These are phyloP conservation scores for Callocephalon fimbriatum DNA, from an alignment of 2,113 vertebrate genomes.

Conservation along the genomic window DNA sequence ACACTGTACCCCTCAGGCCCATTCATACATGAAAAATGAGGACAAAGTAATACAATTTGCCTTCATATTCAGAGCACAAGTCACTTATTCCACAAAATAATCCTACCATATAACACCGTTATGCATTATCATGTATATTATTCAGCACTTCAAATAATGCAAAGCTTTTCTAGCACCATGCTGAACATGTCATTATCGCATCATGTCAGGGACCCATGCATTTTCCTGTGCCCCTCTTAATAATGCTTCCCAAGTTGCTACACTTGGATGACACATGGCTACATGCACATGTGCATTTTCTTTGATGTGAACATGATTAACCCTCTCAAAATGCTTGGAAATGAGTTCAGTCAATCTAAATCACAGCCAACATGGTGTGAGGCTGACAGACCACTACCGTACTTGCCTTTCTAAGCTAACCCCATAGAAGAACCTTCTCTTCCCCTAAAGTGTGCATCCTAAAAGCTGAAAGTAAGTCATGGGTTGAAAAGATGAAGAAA, in stretches of 20 bases:
- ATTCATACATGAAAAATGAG: background rate
- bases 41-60: slow-evolving; percentile 15
- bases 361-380: background rate
- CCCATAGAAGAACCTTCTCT: background rate
- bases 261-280: background rate
- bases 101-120: slow-evolving; percentile 21
- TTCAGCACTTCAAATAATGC: slow-evolving; percentile 58
- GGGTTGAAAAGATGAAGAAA: background rate
- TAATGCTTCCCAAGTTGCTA: slow-evolving; percentile 8
- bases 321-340: background rate
- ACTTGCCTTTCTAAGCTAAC: background rate
- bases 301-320: background rate
- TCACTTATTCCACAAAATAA: slow-evolving; percentile 19
- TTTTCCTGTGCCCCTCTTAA: slow-evolving; percentile 21
- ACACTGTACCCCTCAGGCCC: background rate
- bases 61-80: background rate
- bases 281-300: background rate
- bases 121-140: slow-evolving; percentile 48
- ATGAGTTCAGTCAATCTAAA: background rate
- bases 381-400: background rate
- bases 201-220: slow-evolving; percentile 26
- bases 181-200: slow-evolving; percentile 48
- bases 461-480: background rate
- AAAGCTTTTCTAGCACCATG: slow-evolving; percentile 30
- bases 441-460: background rate